Evolutionary conservation across 1,140 invertebrate species (phyloP).

Genomic region (Bactericera cockerelli): DNA sequence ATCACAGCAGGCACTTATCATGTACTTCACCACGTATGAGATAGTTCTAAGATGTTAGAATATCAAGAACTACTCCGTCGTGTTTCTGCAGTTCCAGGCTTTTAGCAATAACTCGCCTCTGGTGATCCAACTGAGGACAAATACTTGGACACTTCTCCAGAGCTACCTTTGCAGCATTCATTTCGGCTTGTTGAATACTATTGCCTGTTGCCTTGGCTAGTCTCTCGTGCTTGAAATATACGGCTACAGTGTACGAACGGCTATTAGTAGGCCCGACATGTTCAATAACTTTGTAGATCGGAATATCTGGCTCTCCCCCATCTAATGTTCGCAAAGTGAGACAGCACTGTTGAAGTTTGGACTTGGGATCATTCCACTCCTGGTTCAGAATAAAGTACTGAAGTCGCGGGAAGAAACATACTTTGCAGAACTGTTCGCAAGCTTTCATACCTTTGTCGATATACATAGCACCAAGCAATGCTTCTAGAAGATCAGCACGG

Average conservation of each 20-base stretch:
- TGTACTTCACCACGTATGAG: too few species aligned
- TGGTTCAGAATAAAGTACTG: constrained; percentile 95
- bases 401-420: constrained; percentile 86
- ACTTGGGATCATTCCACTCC: constrained; percentile 99
- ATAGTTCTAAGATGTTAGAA: too few species aligned
- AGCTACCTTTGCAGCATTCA: constrained; percentile 88
- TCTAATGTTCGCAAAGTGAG: constrained; percentile 89
- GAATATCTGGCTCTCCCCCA: constrained; percentile 89
- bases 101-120: constrained; percentile 77
- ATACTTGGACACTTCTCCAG: constrained; percentile 54
- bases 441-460: constrained; percentile 88
- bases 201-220: constrained; percentile 81
- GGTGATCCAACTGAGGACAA: constrained; percentile 83
- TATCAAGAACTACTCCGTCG: too few species aligned
- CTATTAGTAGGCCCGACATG: constrained; percentile 93
- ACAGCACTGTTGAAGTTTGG: constrained; percentile 97
- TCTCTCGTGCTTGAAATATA: constrained; percentile 82
- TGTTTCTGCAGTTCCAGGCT: constrained; percentile 50
- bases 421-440: constrained; percentile 83
- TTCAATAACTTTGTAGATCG: constrained; percentile 92
- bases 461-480: constrained; percentile 87
- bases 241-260: constrained; percentile 86
- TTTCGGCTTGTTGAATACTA: constrained; percentile 94
- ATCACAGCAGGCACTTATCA: too few species aligned
- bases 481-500: constrained; percentile 91